Evolutionary conservation across 2,797 vertebrate species (phyloP), one percentile per base, ranked within the genome.

Genomic region (Craterocephalus amniculus): DNA sequence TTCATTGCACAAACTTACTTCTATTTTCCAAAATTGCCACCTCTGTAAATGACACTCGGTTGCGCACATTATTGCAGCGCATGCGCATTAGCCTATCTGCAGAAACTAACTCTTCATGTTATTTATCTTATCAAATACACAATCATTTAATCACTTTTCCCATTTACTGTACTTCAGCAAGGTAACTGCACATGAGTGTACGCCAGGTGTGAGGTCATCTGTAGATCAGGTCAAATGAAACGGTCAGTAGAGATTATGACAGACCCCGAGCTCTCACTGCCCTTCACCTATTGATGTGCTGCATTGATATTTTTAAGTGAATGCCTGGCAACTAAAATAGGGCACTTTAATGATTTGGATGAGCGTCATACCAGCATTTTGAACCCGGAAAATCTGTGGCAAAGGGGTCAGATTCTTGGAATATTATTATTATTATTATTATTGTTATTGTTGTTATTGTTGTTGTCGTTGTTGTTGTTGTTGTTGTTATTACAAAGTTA

Each of bases 281-380:
- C 4, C 40, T 49, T 4, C 31, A 74, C 16, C 54, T 81, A 65
- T 74, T 80, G 59, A 72, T 58, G 20, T 48, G 59, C 27, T 32
- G 13, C 56, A 57, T n/a, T 54, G 63, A 60, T 34, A 64, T 18
- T 55, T 57, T 55, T 45, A 16, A 55, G 8, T 22, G 40, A 58
- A 13, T 34, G 65, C 58, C 48, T 63, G 29, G 9, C 22, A 57
- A 31, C 36, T 72, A 67, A 40, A 40, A 40, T 16, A 40, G 36
- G 38, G 48, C 0, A 8, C 13, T 59, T 63, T 40, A 43, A 63
- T 56, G 7, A 12, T 29, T 60, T 68, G 24, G 4, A 18, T 65
- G n/a, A 9, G 16, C 32, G 38, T 79, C 51, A 67, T 67, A 52
- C 22, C 51, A 56, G 67, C 2, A 3, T 8, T 45, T 67, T 18